Conservation (phyloP, 2,113 vertebrate genomes). For the Candoia aspera region DNA sequence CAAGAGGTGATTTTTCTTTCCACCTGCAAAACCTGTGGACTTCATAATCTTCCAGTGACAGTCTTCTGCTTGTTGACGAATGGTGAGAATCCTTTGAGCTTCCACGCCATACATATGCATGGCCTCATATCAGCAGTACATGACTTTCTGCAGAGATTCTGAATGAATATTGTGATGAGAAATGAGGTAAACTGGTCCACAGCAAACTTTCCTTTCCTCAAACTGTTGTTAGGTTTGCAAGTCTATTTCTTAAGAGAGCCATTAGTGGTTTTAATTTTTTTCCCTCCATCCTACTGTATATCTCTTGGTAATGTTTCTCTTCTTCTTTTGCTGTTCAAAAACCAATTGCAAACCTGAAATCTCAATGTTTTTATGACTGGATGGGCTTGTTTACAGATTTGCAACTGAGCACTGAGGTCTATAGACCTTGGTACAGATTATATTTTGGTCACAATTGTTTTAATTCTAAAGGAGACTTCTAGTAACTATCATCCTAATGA, state of each 20-base stretch:
- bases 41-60: conserved; percentile 38
- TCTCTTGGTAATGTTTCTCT: background rate
- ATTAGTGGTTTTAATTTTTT: background rate
- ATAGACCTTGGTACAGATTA: background rate
- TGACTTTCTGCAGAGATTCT: background rate
- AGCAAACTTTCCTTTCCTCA: conserved; percentile 15
- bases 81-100: background rate
- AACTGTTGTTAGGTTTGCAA: background rate
- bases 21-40: conserved; percentile 11
- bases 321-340: conserved; percentile 15
- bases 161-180: background rate
- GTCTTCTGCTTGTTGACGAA: conserved; percentile 26
- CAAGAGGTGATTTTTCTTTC: conserved; percentile 29
- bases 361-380: conserved; percentile 6
- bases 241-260: background rate
- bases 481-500: background rate
- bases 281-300: background rate
- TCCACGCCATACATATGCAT: background rate
- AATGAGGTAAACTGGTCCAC: background rate
- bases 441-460: background rate
- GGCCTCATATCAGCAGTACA: rapidly evolving
- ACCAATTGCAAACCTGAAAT: background rate
- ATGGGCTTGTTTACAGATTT: background rate
- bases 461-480: background rate
- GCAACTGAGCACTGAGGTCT: background rate